Conservation (phyloP, 2,113 vertebrate genomes). For the Aphelocoma coerulescens region DNA sequence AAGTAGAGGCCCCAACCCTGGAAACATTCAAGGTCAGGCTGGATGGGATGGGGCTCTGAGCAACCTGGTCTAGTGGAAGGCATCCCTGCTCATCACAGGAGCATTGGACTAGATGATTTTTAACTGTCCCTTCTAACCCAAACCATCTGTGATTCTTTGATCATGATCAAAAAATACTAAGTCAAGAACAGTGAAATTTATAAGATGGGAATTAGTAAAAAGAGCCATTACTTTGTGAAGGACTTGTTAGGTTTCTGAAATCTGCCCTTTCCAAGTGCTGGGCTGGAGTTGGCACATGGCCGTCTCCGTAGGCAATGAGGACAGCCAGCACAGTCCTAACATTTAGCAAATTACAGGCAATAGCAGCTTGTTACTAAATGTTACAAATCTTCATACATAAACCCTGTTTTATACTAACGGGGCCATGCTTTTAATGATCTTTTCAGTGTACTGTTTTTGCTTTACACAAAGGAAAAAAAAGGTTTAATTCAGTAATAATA, state of each 20-base stretch:
- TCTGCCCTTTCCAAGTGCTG: background rate
- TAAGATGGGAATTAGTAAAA: background rate
- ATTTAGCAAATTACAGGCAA: background rate
- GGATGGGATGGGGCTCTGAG: background rate
- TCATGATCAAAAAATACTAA: background rate
- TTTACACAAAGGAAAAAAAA: background rate
- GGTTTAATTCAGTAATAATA: background rate
- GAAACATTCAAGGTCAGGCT: background rate
- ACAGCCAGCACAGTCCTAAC: background rate
- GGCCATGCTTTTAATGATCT: background rate
- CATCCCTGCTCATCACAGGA: background rate
- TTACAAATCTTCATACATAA: background rate
- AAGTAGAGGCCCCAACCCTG: background rate
- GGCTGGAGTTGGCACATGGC: background rate
- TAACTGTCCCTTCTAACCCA: background rate
- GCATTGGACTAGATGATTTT: background rate
- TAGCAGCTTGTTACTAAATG: background rate
- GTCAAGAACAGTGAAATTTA: background rate
- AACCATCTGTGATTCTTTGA: background rate
- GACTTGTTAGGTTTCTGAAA: background rate
- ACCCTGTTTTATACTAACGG: background rate
- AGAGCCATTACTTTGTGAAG: background rate
- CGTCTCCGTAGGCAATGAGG: background rate
- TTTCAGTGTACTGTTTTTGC: background rate
- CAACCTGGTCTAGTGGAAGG: background rate